These are phyloP conservation scores for Acipenser ruthenus DNA, from an alignment of 2,797 vertebrate species.

Conservation along the genomic window DNA sequence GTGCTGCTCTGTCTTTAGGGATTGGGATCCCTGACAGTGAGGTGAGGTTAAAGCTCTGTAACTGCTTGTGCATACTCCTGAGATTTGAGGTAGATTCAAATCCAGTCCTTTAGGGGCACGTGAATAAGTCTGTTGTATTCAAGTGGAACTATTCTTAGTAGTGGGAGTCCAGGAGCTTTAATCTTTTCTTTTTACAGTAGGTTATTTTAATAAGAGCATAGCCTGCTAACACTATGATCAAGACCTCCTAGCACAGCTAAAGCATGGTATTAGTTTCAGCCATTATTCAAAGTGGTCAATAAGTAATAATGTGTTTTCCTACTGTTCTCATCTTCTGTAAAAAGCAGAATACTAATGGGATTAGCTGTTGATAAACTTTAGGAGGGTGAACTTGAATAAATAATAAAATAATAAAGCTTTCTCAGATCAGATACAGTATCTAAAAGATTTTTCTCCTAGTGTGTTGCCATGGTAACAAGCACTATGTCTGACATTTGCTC, in stretches of 20 bases:
- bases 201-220: too few relatives aligned
- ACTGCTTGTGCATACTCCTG: too few relatives aligned
- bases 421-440: not conserved
- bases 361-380: constrained; percentile 17
- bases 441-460: not conserved
- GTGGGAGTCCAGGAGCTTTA: too few relatives aligned
- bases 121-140: too few relatives aligned
- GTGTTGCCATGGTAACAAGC: not conserved
- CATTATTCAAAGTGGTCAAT: constrained; percentile 34
- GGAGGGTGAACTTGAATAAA: constrained; percentile 15
- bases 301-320: constrained; percentile 29
- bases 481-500: too few relatives aligned
- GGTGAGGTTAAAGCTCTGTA: too few relatives aligned
- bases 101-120: too few relatives aligned
- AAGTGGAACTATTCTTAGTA: too few relatives aligned
- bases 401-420: not conserved
- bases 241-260: constrained; percentile 16
- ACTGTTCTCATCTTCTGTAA: constrained; percentile 17
- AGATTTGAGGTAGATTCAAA: too few relatives aligned
- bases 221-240: constrained; percentile 14
- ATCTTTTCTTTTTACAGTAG: too few relatives aligned
- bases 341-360: constrained; percentile 19
- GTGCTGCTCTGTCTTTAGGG: too few relatives aligned
- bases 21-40: too few relatives aligned
- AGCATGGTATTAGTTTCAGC: constrained; percentile 25